Conservation (phyloP, 2,888 invertebrate species). For the Dasypolia templi region DNA sequence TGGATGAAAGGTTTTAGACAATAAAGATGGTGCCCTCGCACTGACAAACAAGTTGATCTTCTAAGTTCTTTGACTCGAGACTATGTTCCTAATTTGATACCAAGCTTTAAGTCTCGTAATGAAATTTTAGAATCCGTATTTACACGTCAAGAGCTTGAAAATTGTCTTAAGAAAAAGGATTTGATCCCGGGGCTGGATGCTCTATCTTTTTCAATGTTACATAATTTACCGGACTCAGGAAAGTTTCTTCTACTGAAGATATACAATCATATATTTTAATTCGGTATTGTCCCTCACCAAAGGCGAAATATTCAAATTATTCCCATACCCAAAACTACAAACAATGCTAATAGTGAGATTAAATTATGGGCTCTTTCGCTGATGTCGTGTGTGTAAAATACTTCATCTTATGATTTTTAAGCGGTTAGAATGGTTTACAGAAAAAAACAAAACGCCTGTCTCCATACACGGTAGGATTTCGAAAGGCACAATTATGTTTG, state of each 20-base stretch:
- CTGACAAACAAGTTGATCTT: neutral
- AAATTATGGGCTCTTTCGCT: neutral
- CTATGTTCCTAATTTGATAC: neutral
- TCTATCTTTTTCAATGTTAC: conserved; percentile 7
- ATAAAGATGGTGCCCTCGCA: neutral
- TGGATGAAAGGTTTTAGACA: conserved; percentile 10
- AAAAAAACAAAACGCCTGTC: too few relatives aligned
- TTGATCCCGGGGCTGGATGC: neutral
- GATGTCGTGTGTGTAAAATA: neutral
- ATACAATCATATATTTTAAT: conserved; percentile 4
- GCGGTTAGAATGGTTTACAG: too few relatives aligned
- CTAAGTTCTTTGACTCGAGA: neutral
- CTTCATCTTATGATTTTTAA: too few relatives aligned
- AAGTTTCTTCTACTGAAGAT: neutral
- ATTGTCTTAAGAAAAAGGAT: conserved; percentile 3
- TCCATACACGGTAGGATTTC: too few relatives aligned
- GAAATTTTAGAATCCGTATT: neutral
- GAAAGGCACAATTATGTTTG: too few relatives aligned
- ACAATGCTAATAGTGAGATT: neutral
- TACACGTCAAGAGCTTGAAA: neutral
- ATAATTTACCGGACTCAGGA: neutral
- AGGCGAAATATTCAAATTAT: neutral
- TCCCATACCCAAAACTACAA: neutral
- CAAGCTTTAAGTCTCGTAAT: neutral
- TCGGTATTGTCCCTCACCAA: neutral